Percentiles rank a stretch among this genome's conserved stretches.
phyloP scores from a whole-genome alignment of 2,888 invertebrate species.

The Cryptus viduatorius region DNA sequence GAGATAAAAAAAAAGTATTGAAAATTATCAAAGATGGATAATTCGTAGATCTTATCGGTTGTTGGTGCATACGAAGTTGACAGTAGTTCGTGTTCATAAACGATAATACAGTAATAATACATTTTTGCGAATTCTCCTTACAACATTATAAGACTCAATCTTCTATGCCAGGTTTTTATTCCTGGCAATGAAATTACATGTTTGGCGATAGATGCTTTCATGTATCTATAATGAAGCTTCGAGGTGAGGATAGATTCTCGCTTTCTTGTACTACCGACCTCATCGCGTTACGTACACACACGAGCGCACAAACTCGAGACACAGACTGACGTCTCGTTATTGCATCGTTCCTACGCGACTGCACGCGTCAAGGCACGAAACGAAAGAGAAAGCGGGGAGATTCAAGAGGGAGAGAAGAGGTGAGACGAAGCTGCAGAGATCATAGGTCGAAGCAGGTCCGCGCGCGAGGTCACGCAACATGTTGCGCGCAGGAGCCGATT shows the following conservation, averaged over 20 bases:
- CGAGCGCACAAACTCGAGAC: background rate
- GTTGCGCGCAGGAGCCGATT: slow-evolving; percentile 78
- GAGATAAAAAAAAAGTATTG: background rate
- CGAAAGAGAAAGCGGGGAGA: background rate
- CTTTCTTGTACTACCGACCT: slow-evolving; percentile 2
- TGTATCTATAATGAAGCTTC: background rate
- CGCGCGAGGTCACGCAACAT: slow-evolving; percentile 70
- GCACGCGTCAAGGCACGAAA: slow-evolving; percentile 27
- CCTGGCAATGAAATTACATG: background rate
- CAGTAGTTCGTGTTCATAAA: background rate
- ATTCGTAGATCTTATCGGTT: no score
- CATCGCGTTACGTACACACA: slow-evolving; percentile 3
- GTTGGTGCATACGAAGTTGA: background rate
- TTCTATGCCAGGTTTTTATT: background rate
- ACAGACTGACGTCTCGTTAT: slow-evolving; percentile 4
- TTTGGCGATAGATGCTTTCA: background rate
- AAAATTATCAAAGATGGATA: no score
- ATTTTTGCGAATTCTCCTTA: background rate
- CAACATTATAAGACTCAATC: background rate
- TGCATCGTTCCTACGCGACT: slow-evolving; percentile 43
- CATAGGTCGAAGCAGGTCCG: slow-evolving; percentile 43
- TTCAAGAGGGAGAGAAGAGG: background rate
- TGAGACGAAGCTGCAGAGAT: slow-evolving; percentile 47
- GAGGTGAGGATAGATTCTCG: background rate
- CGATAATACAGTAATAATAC: background rate